Percentiles rank a stretch among this genome's conserved stretches.
phyloP scores from a whole-genome alignment of 2,888 invertebrate species.

The Ornithoptera alexandrae region DNA sequence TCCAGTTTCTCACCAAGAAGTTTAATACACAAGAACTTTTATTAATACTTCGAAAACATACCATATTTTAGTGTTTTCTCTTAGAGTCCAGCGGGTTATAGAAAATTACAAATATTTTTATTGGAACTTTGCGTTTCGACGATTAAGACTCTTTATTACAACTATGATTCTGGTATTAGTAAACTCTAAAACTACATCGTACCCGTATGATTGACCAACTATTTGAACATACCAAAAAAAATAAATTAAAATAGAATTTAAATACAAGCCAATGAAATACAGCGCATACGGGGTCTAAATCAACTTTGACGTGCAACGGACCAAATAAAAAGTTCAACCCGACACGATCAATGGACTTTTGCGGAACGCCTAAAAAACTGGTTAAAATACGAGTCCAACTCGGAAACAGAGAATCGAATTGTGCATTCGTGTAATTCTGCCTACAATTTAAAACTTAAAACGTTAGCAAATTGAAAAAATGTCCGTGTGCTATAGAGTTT shows the following conservation, averaged over 20 bases:
- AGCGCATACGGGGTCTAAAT: constrained; percentile 21
- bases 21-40: too few relatives aligned
- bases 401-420: constrained; percentile 9
- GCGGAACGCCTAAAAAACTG: constrained; percentile 17
- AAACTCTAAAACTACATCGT: too few relatives aligned
- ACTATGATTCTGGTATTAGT: too few relatives aligned
- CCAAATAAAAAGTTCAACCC: constrained; percentile 17
- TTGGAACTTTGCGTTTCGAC: too few relatives aligned
- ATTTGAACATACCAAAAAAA: neutral
- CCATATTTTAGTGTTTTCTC: too few relatives aligned
- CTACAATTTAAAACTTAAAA: constrained; percentile 11
- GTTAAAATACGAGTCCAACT: constrained; percentile 8
- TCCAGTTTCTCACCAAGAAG: too few relatives aligned
- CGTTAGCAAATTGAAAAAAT: neutral
- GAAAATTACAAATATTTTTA: too few relatives aligned
- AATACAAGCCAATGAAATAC: constrained; percentile 15
- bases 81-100: too few relatives aligned
- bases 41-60: too few relatives aligned
- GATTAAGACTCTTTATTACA: too few relatives aligned
- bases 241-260: constrained; percentile 13
- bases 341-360: constrained; percentile 21
- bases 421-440: constrained; percentile 12
- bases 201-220: too few relatives aligned
- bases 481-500: too few relatives aligned
- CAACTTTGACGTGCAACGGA: constrained; percentile 24